Evolutionary conservation across 2,797 vertebrate species (phyloP).

Genomic region (Muscicapa striata): DNA sequence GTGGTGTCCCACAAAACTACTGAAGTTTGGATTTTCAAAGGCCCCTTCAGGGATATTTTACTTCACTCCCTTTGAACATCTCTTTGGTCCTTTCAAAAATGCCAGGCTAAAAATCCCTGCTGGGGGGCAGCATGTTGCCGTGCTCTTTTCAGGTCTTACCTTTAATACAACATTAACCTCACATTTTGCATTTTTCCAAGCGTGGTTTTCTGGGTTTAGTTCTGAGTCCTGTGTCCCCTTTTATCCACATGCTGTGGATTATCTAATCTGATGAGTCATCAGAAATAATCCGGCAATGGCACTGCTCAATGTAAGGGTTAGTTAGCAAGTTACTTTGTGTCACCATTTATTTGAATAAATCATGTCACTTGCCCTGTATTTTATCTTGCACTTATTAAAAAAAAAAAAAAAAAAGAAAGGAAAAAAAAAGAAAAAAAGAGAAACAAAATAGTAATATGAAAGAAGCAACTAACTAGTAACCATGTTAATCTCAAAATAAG

Average conservation of each 20-base stretch:
- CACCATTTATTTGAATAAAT: background rate
- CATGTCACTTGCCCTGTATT: background rate
- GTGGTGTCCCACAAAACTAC: background rate
- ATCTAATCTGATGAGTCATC: slow-evolving; percentile 34
- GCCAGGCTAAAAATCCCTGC: slow-evolving; percentile 40
- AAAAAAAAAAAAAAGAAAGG: background rate
- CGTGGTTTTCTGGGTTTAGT: background rate
- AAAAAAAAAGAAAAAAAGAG: background rate
- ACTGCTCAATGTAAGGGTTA: background rate
- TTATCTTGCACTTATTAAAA: background rate
- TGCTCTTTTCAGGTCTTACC: slow-evolving; percentile 14
- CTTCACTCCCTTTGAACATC: slow-evolving; percentile 41
- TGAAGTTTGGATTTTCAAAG: slow-evolving; percentile 9
- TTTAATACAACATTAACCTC: slow-evolving; percentile 6
- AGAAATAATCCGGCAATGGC: background rate
- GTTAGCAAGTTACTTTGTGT: background rate
- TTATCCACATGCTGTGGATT: background rate
- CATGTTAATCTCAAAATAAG: slow-evolving; percentile 14
- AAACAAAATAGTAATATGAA: background rate
- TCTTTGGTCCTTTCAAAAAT: slow-evolving; percentile 1
- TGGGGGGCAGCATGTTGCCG: background rate
- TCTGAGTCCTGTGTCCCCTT: background rate
- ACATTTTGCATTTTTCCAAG: background rate
- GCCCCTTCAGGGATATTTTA: background rate
- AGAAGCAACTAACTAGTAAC: background rate